A percentile compares a stretch with the other conserved stretches of the same genome.
These are phyloP conservation scores for Dissostichus mawsoni DNA, from an alignment of 2,113 vertebrate species.

Conservation along the genomic window DNA sequence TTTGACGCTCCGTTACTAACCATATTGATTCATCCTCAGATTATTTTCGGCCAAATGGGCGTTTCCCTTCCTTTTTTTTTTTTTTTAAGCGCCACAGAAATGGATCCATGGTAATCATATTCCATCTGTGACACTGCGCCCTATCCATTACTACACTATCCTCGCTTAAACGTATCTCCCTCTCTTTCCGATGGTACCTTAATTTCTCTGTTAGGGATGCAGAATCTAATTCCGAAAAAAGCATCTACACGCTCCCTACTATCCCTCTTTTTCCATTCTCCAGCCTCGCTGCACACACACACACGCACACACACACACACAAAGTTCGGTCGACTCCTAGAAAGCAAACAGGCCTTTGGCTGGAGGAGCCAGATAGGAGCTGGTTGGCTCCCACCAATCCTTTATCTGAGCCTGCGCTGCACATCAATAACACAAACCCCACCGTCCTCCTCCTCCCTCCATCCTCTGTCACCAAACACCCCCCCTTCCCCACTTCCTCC, in stretches of 20 bases:
- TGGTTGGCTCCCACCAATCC: constrained; percentile 76
- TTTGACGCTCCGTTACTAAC: constrained; percentile 67
- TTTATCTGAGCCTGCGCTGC: constrained; percentile 82
- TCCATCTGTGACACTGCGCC: constrained; percentile 71
- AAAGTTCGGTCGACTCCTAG: constrained; percentile 74
- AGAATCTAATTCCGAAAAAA: constrained; percentile 81
- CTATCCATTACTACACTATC: constrained; percentile 72
- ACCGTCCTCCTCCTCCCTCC: constrained; percentile 44
- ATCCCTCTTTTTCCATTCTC: constrained; percentile 55
- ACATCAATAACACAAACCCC: constrained; percentile 82
- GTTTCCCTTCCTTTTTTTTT: constrained; percentile 53
- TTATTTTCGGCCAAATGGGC: constrained; percentile 71
- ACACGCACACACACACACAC: constrained; percentile 29
- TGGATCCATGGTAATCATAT: constrained; percentile 84
- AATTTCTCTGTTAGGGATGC: constrained; percentile 77
- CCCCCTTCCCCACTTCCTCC: constrained; percentile 18
- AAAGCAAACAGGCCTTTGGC: constrained; percentile 80
- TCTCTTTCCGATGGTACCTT: constrained; percentile 59
- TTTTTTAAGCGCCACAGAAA: constrained; percentile 77
- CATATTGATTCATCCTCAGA: constrained; percentile 76
- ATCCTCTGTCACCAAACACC: constrained; percentile 64
- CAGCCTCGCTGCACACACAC: constrained; percentile 16
- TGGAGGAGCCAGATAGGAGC: constrained; percentile 83
- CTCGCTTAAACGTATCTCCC: constrained; percentile 50
- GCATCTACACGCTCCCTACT: constrained; percentile 64